These are phyloP conservation scores for Poecile montanus DNA, from an alignment of 2,797 vertebrate species.

Conservation along the genomic window DNA sequence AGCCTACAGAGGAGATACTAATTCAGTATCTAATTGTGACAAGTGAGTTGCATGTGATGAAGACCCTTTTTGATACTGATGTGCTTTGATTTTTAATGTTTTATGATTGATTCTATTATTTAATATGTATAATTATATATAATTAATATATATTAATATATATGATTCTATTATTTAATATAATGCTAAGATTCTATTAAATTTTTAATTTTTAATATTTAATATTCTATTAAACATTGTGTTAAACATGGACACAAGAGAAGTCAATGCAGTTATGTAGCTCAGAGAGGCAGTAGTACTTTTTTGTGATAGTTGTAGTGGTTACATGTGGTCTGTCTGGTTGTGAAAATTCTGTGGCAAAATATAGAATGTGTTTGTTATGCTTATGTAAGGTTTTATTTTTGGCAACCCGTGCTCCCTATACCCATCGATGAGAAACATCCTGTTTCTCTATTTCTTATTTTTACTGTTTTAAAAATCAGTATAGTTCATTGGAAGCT, in stretches of 20 bases:
- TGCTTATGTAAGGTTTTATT: constrained; percentile 34
- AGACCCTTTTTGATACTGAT: background rate
- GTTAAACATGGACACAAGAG: background rate
- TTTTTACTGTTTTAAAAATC: background rate
- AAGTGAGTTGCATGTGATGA: background rate
- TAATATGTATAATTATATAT: too few relatives aligned
- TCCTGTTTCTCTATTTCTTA: background rate
- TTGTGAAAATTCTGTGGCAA: constrained; percentile 40
- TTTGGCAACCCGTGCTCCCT: background rate
- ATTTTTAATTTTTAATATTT: too few relatives aligned
- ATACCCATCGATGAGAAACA: background rate
- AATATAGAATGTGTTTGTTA: constrained; percentile 22
- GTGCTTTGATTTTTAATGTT: background rate
- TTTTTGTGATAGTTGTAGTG: constrained; percentile 6
- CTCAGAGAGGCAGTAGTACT: constrained; percentile 13
- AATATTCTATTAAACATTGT: background rate
- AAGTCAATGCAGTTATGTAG: background rate
- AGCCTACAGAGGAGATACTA: background rate
- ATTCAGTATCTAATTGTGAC: background rate
- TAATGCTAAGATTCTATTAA: background rate
- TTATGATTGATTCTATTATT: background rate
- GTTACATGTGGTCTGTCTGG: background rate
- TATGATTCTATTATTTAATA: background rate
- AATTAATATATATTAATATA: too few relatives aligned
- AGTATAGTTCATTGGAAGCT: background rate